phyloP scores from a whole-genome alignment of 2,888 invertebrate genomes.

The Agrenia bidenticulata region DNA sequence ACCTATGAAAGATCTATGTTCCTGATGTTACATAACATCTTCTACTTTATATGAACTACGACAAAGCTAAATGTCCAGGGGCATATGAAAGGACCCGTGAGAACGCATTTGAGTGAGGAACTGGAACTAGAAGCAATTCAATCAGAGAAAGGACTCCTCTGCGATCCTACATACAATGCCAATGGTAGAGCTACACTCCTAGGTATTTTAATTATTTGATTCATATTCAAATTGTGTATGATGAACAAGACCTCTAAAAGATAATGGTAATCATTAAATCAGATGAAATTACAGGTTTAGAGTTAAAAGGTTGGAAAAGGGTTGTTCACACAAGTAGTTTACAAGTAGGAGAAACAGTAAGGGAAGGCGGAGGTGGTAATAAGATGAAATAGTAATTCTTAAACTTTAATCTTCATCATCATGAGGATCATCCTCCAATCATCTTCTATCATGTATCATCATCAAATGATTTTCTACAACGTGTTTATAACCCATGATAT shows the following conservation, averaged over 20 bases:
- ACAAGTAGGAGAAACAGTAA: constrained; percentile 29
- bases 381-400: constrained; percentile 32
- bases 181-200: neutral
- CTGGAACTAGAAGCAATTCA: too few relatives aligned
- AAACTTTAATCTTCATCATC: constrained; percentile 33
- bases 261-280: constrained; percentile 36
- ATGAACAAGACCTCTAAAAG: constrained; percentile 22
- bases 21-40: too few relatives aligned
- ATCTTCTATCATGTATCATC: constrained; percentile 13
- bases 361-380: constrained; percentile 48
- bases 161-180: too few relatives aligned
- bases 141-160: too few relatives aligned
- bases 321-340: constrained; percentile 36
- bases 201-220: constrained; percentile 11
- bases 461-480: neutral
- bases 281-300: constrained; percentile 50
- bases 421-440: constrained; percentile 30
- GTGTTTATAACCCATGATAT: neutral
- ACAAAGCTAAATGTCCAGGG: too few relatives aligned
- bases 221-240: constrained; percentile 17
- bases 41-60: too few relatives aligned
- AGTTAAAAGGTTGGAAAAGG: constrained; percentile 48
- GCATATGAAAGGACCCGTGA: too few relatives aligned
- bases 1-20: neutral
- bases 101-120: too few relatives aligned